These are phyloP conservation scores for Macrophya annulata DNA, from an alignment of 2,888 invertebrate species.

Conservation along the genomic window DNA sequence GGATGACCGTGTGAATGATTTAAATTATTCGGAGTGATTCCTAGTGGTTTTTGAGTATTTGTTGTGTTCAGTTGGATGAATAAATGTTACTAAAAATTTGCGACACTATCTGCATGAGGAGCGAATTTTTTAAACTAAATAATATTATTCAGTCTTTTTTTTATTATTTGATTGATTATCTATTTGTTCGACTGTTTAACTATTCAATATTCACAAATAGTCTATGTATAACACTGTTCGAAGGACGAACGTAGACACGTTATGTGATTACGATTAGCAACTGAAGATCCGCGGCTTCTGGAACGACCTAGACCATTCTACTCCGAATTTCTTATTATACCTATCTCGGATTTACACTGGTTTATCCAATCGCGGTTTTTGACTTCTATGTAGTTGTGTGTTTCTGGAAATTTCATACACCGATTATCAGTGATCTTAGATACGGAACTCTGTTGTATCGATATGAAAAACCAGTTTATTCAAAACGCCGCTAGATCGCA, in stretches of 20 bases:
- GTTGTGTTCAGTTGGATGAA: not conserved
- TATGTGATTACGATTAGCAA: not conserved
- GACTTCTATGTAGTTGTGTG: constrained; percentile 25
- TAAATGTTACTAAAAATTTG: not conserved
- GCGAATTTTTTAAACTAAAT: not conserved
- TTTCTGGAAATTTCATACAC: constrained; percentile 34
- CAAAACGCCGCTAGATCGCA: not conserved
- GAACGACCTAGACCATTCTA: constrained; percentile 31
- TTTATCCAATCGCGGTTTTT: not conserved
- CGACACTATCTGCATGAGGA: not conserved
- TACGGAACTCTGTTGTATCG: not conserved
- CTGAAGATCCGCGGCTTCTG: constrained; percentile 1
- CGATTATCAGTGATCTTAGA: not conserved
- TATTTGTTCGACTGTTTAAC: not conserved
- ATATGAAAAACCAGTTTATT: not conserved
- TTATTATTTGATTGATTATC: not conserved
- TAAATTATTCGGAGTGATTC: not conserved
- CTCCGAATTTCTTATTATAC: not conserved
- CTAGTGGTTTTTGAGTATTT: not conserved
- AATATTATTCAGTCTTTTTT: not conserved
- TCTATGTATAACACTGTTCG: not conserved
- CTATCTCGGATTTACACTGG: not conserved
- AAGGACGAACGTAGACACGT: not conserved
- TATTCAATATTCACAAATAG: not conserved
- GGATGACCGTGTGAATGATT: no score